These are phyloP conservation scores for Palythoa grandis DNA, from an alignment of 92 coral and sea anemone species.

Conservation along the genomic window DNA sequence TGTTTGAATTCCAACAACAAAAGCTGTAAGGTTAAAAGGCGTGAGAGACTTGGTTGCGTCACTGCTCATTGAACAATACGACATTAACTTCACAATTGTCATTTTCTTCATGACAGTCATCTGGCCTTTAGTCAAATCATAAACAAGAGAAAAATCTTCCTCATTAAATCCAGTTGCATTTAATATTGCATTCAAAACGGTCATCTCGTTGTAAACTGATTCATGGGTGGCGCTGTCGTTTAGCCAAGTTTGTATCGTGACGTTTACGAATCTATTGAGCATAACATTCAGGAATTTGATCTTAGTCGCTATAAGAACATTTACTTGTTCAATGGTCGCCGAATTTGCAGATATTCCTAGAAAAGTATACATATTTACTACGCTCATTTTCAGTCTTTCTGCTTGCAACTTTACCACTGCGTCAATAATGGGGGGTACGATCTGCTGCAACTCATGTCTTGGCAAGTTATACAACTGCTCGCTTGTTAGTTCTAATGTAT, in stretches of 20 bases:
- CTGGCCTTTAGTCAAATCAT: constrained; percentile 18
- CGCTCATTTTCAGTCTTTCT: constrained; percentile 49
- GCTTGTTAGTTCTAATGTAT: constrained; percentile 57
- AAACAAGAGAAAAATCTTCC: too few relatives aligned
- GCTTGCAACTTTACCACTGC: too few relatives aligned
- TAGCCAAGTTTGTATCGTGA: constrained; percentile 43
- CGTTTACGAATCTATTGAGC: constrained; percentile 43
- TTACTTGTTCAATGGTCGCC: constrained; percentile 55
- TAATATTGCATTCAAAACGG: too few relatives aligned
- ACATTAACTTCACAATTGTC: constrained; percentile 45
- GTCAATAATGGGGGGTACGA: too few relatives aligned
- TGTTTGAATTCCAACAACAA: constrained; percentile 59
- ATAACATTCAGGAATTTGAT: constrained; percentile 23
- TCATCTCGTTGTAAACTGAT: too few relatives aligned
- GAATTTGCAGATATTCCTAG: constrained; percentile 46
- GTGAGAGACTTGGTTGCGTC: constrained; percentile 41
- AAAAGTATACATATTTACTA: constrained; percentile 33
- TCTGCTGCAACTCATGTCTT: too few relatives aligned
- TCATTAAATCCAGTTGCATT: too few relatives aligned
- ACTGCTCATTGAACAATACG: constrained; percentile 53
- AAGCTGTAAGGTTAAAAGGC: constrained; percentile 37
- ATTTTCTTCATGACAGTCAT: constrained; percentile 39
- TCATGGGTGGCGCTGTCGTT: constrained; percentile 45
- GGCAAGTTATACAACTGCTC: too few relatives aligned
- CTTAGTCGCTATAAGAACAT: constrained; percentile 35